phyloP scores from a whole-genome alignment of 2,113 vertebrate genomes.

The Stercorarius parasiticus region DNA sequence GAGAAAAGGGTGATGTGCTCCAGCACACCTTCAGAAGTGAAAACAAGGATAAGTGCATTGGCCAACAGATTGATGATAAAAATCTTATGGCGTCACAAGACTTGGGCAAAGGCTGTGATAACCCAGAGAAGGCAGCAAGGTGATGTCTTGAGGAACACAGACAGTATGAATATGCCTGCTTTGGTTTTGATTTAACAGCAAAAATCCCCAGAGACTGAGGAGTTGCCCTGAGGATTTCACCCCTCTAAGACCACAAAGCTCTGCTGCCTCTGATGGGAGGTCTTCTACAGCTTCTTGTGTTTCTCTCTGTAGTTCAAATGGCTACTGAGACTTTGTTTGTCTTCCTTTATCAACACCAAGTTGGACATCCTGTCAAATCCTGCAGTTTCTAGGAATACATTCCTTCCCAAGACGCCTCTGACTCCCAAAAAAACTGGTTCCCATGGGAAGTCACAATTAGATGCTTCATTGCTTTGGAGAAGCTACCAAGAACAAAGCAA shows the following conservation, averaged over 20 bases:
- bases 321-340: neutral
- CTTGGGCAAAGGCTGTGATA: neutral
- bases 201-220: neutral
- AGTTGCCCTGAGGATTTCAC: neutral
- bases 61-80: neutral
- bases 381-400: neutral
- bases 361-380: neutral
- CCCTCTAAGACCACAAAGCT: neutral
- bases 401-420: neutral
- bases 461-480: neutral
- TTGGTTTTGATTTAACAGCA: neutral
- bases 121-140: neutral
- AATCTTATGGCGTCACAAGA: accelerated
- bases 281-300: neutral
- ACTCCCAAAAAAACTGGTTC: accelerated
- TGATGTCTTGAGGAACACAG: neutral
- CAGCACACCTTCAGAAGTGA: neutral
- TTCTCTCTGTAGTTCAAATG: neutral
- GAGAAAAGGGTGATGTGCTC: neutral
- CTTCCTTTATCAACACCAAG: neutral
- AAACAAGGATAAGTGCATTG: neutral
- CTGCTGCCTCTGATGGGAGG: neutral
- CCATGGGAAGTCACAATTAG: neutral
- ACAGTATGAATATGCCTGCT: neutral
- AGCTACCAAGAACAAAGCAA: neutral